These are phyloP conservation scores for Syngnathoides biaculeatus DNA, from an alignment of 2,113 vertebrate genomes.

Conservation along the genomic window DNA sequence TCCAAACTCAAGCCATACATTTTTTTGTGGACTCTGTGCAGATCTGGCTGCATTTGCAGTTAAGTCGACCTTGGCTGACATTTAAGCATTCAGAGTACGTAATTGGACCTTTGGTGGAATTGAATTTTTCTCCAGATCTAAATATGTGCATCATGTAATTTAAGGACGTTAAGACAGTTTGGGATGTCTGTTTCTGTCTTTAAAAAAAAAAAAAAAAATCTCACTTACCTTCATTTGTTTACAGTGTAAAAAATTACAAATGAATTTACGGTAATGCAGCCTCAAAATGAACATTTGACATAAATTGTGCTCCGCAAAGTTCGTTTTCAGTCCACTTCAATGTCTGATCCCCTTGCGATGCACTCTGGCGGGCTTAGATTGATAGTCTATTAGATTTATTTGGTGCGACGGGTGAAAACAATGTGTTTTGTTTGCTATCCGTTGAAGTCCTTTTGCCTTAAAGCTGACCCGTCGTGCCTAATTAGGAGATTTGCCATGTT, in stretches of 20 bases:
- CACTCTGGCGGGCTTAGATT: conserved; percentile 16
- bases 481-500: conserved; percentile 56
- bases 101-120: conserved; percentile 4
- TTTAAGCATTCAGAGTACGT: conserved; percentile 9
- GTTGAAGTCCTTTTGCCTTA: conserved; percentile 30
- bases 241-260: not conserved
- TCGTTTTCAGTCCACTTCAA: conserved; percentile 1
- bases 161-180: not conserved
- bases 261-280: not conserved
- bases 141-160: conserved; percentile 1
- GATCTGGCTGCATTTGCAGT: conserved; percentile 14
- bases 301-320: not conserved
- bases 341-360: conserved; percentile 10
- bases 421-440: conserved; percentile 42
- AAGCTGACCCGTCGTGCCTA: conserved; percentile 37
- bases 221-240: not conserved
- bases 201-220: no score
- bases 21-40: conserved; percentile 5
- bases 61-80: conserved; percentile 15
- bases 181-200: not conserved
- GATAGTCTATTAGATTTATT: conserved; percentile 47
- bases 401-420: conserved; percentile 42
- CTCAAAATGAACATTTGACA: not conserved
- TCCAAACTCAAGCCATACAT: not conserved
- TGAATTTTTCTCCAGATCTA: conserved; percentile 8